A percentile compares a stretch with the other conserved stretches of the same genome.
phyloP scores from a whole-genome alignment of 2,888 invertebrate species.

The Pyralis farinalis region DNA sequence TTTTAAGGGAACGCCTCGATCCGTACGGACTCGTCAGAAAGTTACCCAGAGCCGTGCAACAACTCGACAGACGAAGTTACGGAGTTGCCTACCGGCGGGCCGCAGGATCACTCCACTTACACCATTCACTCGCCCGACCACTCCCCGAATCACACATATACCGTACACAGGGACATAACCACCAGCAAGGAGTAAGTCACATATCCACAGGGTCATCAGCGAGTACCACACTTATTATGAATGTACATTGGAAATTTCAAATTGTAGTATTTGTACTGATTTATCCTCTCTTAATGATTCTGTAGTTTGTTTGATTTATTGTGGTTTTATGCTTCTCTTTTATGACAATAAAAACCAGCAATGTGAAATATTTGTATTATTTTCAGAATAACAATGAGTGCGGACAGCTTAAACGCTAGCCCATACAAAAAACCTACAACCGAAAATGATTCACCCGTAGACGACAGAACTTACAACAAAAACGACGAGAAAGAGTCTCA shows the following conservation, averaged over 20 bases:
- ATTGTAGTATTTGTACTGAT: too few species aligned
- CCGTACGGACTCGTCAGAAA: slow-evolving; percentile 66
- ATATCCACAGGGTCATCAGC: too few species aligned
- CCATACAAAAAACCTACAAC: slow-evolving; percentile 40
- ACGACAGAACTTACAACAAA: slow-evolving; percentile 59
- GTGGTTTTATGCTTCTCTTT: too few species aligned
- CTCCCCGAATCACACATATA: slow-evolving; percentile 46
- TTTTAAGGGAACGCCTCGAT: slow-evolving; percentile 53
- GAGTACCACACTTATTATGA: too few species aligned
- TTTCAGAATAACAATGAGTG: slow-evolving; percentile 71
- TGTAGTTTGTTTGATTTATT: too few species aligned
- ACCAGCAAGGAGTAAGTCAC: slow-evolving; percentile 60
- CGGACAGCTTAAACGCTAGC: slow-evolving; percentile 71
- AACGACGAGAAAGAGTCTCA: slow-evolving; percentile 56
- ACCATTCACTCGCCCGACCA: slow-evolving; percentile 39
- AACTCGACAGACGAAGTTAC: slow-evolving; percentile 64
- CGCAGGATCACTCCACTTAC: slow-evolving; percentile 42
- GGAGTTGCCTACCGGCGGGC: slow-evolving; percentile 46
- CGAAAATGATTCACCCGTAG: slow-evolving; percentile 41
- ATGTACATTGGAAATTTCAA: too few species aligned
- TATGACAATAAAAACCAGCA: too few species aligned
- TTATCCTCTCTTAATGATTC: too few species aligned
- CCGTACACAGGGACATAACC: slow-evolving; percentile 44
- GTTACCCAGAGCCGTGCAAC: slow-evolving; percentile 72
- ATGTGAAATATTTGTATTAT: slow-evolving; percentile 14